Evolutionary conservation across 2,888 invertebrate species (phyloP).

Genomic region (Eupithecia insigniata): DNA sequence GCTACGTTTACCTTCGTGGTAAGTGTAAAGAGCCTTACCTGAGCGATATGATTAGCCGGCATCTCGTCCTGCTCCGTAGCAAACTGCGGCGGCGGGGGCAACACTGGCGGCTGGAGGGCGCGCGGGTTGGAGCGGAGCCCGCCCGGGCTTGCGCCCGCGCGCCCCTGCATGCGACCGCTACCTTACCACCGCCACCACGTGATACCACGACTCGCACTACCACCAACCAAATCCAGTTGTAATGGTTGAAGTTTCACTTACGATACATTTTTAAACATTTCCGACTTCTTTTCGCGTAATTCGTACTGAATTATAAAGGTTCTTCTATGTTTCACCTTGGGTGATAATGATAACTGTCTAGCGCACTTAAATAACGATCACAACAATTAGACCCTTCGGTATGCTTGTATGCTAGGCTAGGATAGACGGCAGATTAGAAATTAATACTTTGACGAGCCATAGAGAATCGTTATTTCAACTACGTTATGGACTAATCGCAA

Average conservation of each 20-base stretch:
- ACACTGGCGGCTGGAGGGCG: slow-evolving; percentile 78
- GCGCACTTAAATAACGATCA: not conserved
- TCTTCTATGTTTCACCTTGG: not conserved
- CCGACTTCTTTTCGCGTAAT: not conserved
- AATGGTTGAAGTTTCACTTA: slow-evolving; percentile 1
- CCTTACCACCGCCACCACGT: slow-evolving; percentile 64
- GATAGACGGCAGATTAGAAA: not conserved
- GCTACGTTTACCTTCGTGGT: not conserved
- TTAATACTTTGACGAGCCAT: not conserved
- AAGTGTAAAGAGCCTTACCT: slow-evolving; percentile 57
- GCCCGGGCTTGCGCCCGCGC: slow-evolving; percentile 79
- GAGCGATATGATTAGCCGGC: slow-evolving; percentile 81
- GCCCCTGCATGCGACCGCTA: slow-evolving; percentile 80
- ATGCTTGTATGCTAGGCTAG: not conserved
- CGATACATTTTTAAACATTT: not conserved
- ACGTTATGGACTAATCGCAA: not conserved
- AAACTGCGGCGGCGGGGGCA: slow-evolving; percentile 79
- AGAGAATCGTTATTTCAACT: not conserved
- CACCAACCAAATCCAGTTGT: slow-evolving; percentile 20
- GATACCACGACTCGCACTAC: slow-evolving; percentile 38
- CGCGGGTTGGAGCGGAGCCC: slow-evolving; percentile 80
- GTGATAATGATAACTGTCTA: not conserved
- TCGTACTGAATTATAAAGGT: not conserved
- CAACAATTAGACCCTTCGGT: not conserved
- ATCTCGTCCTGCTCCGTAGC: slow-evolving; percentile 78